A percentile compares a stretch with the other conserved stretches of the same genome.
phyloP scores from a whole-genome alignment of 2,113 vertebrate species.

The Lycocorax pyrrhopterus region DNA sequence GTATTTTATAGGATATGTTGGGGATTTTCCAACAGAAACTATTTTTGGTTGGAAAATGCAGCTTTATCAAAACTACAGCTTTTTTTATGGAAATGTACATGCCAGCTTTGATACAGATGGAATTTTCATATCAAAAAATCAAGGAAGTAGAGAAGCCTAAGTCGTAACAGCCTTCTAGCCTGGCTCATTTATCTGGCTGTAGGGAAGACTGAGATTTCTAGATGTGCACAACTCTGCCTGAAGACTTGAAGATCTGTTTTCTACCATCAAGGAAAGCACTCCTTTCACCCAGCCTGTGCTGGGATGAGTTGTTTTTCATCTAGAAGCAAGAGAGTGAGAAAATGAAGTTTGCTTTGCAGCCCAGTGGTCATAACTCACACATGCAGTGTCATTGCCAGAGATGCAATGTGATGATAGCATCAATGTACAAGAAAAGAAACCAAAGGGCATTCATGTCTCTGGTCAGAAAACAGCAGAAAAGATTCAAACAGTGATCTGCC shows the following conservation, averaged over 20 bases:
- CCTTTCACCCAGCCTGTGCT: not conserved
- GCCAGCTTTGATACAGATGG: not conserved
- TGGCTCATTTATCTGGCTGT: not conserved
- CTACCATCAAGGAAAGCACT: not conserved
- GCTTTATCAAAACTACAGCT: not conserved
- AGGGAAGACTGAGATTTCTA: not conserved
- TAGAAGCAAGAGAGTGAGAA: not conserved
- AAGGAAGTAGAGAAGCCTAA: not conserved
- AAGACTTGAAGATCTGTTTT: not conserved
- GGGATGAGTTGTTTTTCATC: not conserved
- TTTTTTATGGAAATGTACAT: conserved; percentile 12
- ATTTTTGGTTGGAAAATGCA: not conserved
- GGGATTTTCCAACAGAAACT: not conserved
- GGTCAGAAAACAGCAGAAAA: not conserved
- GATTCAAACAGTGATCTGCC: not conserved
- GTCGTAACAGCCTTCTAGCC: not conserved
- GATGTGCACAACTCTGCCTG: not conserved
- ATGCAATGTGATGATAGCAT: not conserved
- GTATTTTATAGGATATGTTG: not conserved
- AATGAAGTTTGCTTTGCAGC: not conserved
- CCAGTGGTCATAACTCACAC: not conserved
- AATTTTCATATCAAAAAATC: conserved; percentile 15
- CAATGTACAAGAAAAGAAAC: not conserved
- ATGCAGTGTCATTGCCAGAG: not conserved
- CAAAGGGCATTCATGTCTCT: not conserved